Percentiles rank a stretch among this genome's conserved stretches.
Evolutionary conservation across 1,140 invertebrate species (phyloP).

Genomic region (Pentalonia nigronervosa): DNA sequence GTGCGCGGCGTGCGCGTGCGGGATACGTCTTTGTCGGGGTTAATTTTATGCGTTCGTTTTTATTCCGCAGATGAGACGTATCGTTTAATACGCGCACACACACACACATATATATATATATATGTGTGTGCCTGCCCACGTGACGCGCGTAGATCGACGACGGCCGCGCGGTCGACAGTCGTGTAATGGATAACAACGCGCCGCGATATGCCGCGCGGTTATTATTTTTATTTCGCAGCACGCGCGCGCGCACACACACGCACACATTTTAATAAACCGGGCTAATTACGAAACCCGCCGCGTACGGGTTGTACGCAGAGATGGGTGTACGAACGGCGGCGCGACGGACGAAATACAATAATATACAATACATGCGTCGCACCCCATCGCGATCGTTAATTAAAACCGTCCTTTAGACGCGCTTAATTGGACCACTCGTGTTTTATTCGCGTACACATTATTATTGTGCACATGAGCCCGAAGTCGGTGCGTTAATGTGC

Average conservation of each 20-base stretch:
- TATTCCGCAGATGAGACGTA: not conserved
- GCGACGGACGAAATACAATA: not conserved
- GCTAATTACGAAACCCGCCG: slow-evolving; percentile 62
- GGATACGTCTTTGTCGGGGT: slow-evolving; percentile 5
- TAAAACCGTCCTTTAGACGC: slow-evolving; percentile 42
- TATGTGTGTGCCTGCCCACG: not conserved
- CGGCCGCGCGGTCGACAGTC: not conserved
- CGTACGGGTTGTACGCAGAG: not conserved
- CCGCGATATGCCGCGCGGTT: not conserved
- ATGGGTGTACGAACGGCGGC: not conserved
- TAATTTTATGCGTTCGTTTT: slow-evolving; percentile 20
- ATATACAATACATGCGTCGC: not conserved
- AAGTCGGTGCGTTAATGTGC: too few relatives aligned
- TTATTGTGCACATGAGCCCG: too few relatives aligned
- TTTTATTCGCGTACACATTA: not conserved
- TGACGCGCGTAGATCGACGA: not conserved
- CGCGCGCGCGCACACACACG: too few relatives aligned
- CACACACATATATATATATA: too few relatives aligned
- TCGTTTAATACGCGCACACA: too few relatives aligned
- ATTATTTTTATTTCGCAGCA: slow-evolving; percentile 10
- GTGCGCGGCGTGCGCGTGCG: not conserved
- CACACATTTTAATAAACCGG: not conserved
- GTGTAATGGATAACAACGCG: not conserved
- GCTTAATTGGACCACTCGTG: slow-evolving; percentile 9
- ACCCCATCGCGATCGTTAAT: slow-evolving; percentile 46